phyloP scores from a whole-genome alignment of 1,140 invertebrate species.

The Platyura marginata region DNA sequence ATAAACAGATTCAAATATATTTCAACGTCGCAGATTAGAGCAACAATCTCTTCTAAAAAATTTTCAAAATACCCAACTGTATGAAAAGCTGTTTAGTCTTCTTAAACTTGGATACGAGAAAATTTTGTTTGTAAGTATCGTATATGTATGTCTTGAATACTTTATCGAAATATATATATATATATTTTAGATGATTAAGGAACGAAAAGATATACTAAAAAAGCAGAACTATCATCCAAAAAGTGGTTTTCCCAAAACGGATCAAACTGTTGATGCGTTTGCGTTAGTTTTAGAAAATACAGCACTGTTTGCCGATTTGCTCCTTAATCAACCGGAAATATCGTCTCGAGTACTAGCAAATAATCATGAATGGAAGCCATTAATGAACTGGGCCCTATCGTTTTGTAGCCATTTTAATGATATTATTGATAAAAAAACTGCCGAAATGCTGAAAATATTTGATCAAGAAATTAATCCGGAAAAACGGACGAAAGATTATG shows the following conservation, averaged over 20 bases:
- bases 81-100: too few relatives aligned
- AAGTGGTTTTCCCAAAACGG: neutral
- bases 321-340: conserved; percentile 6
- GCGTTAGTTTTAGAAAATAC: conserved; percentile 5
- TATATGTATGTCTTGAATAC: too few relatives aligned
- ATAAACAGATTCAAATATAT: too few relatives aligned
- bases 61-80: too few relatives aligned
- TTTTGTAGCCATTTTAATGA: conserved; percentile 1
- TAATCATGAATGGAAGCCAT: conserved; percentile 3
- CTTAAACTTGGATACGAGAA: too few relatives aligned
- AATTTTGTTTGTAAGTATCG: too few relatives aligned
- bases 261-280: conserved; percentile 2
- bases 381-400: conserved; percentile 3
- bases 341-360: conserved; percentile 3
- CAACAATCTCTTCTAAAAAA: too few relatives aligned
- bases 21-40: too few relatives aligned
- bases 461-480: conserved; percentile 6
- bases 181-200: too few relatives aligned
- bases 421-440: conserved; percentile 4
- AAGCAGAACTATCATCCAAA: too few relatives aligned
- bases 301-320: conserved; percentile 3
- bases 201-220: too few relatives aligned
- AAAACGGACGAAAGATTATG: neutral
- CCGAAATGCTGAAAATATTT: conserved; percentile 1
- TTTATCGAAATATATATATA: too few relatives aligned